These are phyloP conservation scores for Lampris incognitus DNA, from an alignment of 2,113 vertebrate genomes.

Conservation along the genomic window DNA sequence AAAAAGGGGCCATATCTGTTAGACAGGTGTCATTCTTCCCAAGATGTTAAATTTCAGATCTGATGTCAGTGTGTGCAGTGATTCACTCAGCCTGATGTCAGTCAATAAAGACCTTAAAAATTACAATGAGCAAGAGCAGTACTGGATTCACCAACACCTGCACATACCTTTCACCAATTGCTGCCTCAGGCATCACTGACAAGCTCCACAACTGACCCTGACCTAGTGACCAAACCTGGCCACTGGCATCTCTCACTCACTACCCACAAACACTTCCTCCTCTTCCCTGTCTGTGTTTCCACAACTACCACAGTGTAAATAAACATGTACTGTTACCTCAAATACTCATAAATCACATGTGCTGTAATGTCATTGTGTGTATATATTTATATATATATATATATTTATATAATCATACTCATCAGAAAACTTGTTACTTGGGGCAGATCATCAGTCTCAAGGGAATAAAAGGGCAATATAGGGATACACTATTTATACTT, in stretches of 20 bases:
- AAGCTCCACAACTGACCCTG: background rate
- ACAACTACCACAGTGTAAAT: slow-evolving; percentile 48
- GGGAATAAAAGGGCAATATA: slow-evolving; percentile 5
- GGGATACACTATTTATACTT: slow-evolving; percentile 65
- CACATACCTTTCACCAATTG: background rate
- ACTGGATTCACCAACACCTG: slow-evolving; percentile 5
- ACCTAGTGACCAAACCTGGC: slow-evolving; percentile 5
- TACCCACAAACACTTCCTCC: slow-evolving; percentile 2
- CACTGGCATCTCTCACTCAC: slow-evolving; percentile 1
- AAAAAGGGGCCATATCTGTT: slow-evolving; percentile 45
- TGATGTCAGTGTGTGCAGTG: slow-evolving; percentile 22
- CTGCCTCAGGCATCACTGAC: background rate
- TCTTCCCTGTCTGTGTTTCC: slow-evolving; percentile 57
- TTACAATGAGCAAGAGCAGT: background rate
- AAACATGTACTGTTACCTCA: slow-evolving; percentile 46
- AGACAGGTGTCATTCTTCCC: slow-evolving; percentile 44
- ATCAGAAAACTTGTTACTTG: slow-evolving; percentile 58
- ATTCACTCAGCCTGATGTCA: slow-evolving; percentile 27
- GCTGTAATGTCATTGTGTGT: slow-evolving; percentile 59
- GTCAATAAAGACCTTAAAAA: slow-evolving; percentile 14
- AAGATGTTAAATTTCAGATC: slow-evolving; percentile 17
- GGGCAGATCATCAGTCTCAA: slow-evolving; percentile 34
- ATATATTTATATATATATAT: slow-evolving; percentile 21
- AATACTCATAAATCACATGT: slow-evolving; percentile 64
- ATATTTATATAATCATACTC: slow-evolving; percentile 60